Evolutionary conservation across 1,140 invertebrate genomes (phyloP), one percentile per base, ranked within the genome.

Genomic region (Drosophila parvula): DNA sequence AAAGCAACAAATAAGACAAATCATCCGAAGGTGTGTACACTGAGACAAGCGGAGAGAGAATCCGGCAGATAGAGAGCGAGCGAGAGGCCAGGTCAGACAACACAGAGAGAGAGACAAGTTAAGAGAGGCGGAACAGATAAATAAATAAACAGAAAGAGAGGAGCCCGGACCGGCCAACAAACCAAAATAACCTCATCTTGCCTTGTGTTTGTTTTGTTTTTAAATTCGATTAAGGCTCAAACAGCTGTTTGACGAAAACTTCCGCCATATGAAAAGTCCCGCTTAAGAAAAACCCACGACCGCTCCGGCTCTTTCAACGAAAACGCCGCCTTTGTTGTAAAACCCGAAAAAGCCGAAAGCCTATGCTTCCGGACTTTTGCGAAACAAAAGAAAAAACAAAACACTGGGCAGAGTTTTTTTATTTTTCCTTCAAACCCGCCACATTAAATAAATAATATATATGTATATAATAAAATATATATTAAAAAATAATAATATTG

Each of bases 1-100:
- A 65, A 65, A 44, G 55, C 55, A 61, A 44, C 38, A 69, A 69
- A 51, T 51, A 51, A 51, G 30, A 55, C 36, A 71, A 60, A 64
- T 70, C 44, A 57, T 11, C 32, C 51, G 11, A 44, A 76, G 74
- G 62, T 76, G 74, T 76, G 65, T 76, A 76, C 74, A 75, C 65
- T 75, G 73, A 16, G 30, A 43, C 9, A 43, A 47, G 63, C 22
- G 32, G 56, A 57, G 78, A 63, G 59, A 68, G 73, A 64, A 71
- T 56, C 53, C 47, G 58, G 45, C 34, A 47, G 41, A 5, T 14
- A 34, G 34, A 34, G 43, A 62, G 51, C 47, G 63, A 34, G 58
- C 34, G 30, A 50, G 38, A 40, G 28, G 16, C 18, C 16, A 53
- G 32, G 32, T 0, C 45, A 62, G 28, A 18, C n/a, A 44, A 34